Evolutionary conservation across 2,888 invertebrate genomes (phyloP).

Genomic region (Antitype chi): DNA sequence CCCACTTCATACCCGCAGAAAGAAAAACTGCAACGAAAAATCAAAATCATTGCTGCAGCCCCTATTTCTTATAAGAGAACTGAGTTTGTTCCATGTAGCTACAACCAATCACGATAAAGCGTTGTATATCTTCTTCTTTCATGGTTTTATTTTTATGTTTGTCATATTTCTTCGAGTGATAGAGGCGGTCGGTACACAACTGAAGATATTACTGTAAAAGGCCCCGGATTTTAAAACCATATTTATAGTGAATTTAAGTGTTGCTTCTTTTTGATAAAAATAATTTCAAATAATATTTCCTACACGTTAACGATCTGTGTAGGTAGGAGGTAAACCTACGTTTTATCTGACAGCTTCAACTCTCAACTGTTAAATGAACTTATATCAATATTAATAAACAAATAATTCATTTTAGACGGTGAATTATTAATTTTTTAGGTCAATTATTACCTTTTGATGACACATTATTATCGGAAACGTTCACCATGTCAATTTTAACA

Average conservation of each 20-base stretch:
- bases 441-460: constrained; percentile 2
- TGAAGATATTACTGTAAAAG: constrained; percentile 33
- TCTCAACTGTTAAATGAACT: not conserved
- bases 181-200: constrained; percentile 29
- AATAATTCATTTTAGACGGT: not conserved
- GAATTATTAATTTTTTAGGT: not conserved
- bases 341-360: not conserved
- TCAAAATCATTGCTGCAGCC: not conserved
- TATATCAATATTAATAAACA: not conserved
- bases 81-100: not conserved
- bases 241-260: constrained; percentile 11
- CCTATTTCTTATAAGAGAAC: not conserved
- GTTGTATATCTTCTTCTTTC: constrained; percentile 30
- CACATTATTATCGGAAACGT: constrained; percentile 1
- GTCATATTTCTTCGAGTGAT: constrained; percentile 35
- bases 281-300: not conserved
- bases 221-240: constrained; percentile 4
- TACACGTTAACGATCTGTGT: not conserved
- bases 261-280: not conserved
- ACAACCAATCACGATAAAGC: constrained; percentile 39
- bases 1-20: too few species aligned
- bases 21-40: not conserved
- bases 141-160: constrained; percentile 42
- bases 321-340: not conserved
- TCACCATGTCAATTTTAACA: not conserved